Evolutionary conservation across 2,113 vertebrate genomes (phyloP).

Genomic region (Artemisiospiza belli): DNA sequence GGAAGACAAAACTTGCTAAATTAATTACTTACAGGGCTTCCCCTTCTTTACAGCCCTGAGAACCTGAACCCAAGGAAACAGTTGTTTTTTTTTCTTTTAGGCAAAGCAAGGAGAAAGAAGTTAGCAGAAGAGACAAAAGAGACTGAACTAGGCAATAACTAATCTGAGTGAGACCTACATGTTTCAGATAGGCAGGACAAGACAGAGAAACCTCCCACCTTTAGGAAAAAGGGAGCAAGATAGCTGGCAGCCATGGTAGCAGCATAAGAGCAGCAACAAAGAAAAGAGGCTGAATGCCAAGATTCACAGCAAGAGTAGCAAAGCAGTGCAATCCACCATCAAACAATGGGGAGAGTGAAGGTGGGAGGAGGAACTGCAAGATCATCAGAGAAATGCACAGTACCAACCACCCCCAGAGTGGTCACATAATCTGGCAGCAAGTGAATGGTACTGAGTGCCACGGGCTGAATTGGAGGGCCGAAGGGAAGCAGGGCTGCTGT

Average conservation of each 20-base stretch:
- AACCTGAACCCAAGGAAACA: neutral
- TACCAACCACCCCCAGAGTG: fast-evolving
- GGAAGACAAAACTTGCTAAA: neutral
- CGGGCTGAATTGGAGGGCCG: neutral
- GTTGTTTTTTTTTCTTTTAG: neutral
- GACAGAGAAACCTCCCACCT: neutral
- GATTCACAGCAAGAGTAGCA: neutral
- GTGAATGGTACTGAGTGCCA: fast-evolving
- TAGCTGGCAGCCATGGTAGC: neutral
- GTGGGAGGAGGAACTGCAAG: neutral
- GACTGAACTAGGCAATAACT: neutral
- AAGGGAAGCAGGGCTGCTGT: neutral
- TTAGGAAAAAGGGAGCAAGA: neutral
- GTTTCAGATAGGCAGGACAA: neutral
- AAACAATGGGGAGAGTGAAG: neutral
- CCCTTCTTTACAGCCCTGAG: neutral
- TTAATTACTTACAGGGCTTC: neutral
- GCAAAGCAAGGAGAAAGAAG: neutral
- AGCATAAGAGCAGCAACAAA: neutral
- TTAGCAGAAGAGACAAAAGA: neutral
- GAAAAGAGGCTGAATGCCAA: constrained; percentile 20
- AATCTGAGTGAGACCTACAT: neutral
- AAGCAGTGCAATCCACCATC: neutral
- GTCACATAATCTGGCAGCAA: neutral
- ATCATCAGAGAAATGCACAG: neutral